A percentile compares a stretch with the other conserved stretches of the same genome.
Evolutionary conservation across 2,888 invertebrate species (phyloP).

Genomic region (Crematogaster levior): DNA sequence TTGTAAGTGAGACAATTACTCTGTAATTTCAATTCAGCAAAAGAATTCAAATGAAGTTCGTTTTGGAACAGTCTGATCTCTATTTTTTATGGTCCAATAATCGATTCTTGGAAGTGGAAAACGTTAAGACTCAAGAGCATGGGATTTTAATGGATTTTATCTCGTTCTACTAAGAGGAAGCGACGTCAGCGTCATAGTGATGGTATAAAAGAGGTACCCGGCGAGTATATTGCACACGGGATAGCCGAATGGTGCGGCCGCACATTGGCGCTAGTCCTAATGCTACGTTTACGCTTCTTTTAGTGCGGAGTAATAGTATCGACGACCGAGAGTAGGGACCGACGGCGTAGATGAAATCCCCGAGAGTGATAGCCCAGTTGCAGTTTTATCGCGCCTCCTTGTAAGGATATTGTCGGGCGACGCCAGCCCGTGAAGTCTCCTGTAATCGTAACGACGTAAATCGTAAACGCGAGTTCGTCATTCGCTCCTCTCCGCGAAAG

Average conservation of each 20-base stretch:
- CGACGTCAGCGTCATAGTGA: slow-evolving; percentile 33
- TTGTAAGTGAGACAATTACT: too few species aligned
- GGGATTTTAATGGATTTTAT: slow-evolving; percentile 19
- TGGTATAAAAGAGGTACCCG: slow-evolving; percentile 14
- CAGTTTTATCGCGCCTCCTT: slow-evolving; percentile 56
- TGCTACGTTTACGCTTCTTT: slow-evolving; percentile 73
- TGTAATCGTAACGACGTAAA: slow-evolving; percentile 52
- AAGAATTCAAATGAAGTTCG: background rate
- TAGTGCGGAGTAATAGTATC: slow-evolving; percentile 75
- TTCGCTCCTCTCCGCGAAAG: slow-evolving; percentile 18
- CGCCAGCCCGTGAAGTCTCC: slow-evolving; percentile 50
- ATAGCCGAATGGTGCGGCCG: background rate
- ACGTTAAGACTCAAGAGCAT: slow-evolving; percentile 45
- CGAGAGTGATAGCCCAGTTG: slow-evolving; percentile 20
- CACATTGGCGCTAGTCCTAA: slow-evolving; percentile 66
- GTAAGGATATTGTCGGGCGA: slow-evolving; percentile 32
- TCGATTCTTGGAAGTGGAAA: background rate
- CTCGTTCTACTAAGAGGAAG: slow-evolving; percentile 33
- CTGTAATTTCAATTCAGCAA: background rate
- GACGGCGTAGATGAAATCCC: slow-evolving; percentile 10
- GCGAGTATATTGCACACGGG: background rate
- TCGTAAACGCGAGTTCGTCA: slow-evolving; percentile 56
- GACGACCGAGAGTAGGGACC: slow-evolving; percentile 68
- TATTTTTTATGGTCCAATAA: background rate
- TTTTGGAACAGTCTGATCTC: background rate